Evolutionary conservation across 2,113 vertebrate genomes (phyloP).

Genomic region (Myodes glareolus): DNA sequence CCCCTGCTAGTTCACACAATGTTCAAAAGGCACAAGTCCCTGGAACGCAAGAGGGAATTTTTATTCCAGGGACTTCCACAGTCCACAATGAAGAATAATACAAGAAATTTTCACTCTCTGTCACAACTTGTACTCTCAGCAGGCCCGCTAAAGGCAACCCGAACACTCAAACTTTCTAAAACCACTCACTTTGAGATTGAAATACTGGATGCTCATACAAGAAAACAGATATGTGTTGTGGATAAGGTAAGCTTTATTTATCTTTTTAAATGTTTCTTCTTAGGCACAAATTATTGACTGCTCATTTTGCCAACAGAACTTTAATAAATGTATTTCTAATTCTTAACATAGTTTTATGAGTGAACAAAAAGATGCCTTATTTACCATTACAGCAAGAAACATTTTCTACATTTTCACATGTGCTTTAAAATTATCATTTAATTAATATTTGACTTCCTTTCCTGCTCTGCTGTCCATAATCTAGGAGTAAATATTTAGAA

Average conservation of each 20-base stretch:
- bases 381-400: neutral
- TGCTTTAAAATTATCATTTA: neutral
- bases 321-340: neutral
- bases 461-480: neutral
- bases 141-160: slow-evolving; percentile 77
- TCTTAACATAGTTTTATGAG: neutral
- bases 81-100: slow-evolving; percentile 72
- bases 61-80: slow-evolving; percentile 66
- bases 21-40: slow-evolving; percentile 80
- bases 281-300: neutral
- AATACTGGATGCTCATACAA: slow-evolving; percentile 88
- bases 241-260: slow-evolving; percentile 87
- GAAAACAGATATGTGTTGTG: slow-evolving; percentile 88
- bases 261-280: neutral
- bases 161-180: slow-evolving; percentile 83
- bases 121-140: slow-evolving; percentile 85
- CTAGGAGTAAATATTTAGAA: neutral
- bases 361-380: neutral
- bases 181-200: slow-evolving; percentile 88
- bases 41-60: slow-evolving; percentile 63
- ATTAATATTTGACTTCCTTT: neutral
- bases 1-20: slow-evolving; percentile 76
- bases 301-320: neutral
- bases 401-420: neutral
- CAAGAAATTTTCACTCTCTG: slow-evolving; percentile 81